phyloP scores from a whole-genome alignment of 2,113 vertebrate genomes.

The Apaloderma vittatum region DNA sequence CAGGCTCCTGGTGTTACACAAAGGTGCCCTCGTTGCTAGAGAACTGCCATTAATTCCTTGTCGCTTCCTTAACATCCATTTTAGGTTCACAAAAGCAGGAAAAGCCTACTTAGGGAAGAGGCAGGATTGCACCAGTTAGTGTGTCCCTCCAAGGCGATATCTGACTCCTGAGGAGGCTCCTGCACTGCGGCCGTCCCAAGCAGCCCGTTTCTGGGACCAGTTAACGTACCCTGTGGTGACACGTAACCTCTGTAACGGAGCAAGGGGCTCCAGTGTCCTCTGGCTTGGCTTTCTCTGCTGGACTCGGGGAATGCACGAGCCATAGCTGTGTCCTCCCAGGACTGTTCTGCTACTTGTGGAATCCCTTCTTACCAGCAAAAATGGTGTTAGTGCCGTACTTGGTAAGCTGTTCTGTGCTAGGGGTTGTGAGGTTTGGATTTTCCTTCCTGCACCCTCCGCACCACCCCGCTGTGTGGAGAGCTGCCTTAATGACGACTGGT shows the following conservation, averaged over 20 bases:
- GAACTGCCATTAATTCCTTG: not conserved
- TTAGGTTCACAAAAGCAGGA: constrained; percentile 42
- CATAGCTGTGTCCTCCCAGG: not conserved
- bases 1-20: not conserved
- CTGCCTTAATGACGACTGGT: not conserved
- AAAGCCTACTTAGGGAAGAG: constrained; percentile 2
- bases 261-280: not conserved
- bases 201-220: not conserved
- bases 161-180: not conserved
- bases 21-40: not conserved
- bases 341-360: not conserved
- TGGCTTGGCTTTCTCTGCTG: constrained; percentile 9
- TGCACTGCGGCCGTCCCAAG: not conserved
- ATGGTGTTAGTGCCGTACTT: rapidly evolving
- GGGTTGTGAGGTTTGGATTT: not conserved
- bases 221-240: not conserved
- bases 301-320: not conserved
- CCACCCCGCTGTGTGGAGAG: not conserved
- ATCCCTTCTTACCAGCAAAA: not conserved
- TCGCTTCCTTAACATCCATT: constrained; percentile 25
- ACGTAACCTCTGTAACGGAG: not conserved
- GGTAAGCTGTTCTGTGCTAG: not conserved
- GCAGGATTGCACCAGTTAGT: not conserved
- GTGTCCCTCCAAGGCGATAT: not conserved
- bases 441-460: not conserved